phyloP scores from a whole-genome alignment of 2,113 vertebrate species.

The Dasyurus viverrinus region DNA sequence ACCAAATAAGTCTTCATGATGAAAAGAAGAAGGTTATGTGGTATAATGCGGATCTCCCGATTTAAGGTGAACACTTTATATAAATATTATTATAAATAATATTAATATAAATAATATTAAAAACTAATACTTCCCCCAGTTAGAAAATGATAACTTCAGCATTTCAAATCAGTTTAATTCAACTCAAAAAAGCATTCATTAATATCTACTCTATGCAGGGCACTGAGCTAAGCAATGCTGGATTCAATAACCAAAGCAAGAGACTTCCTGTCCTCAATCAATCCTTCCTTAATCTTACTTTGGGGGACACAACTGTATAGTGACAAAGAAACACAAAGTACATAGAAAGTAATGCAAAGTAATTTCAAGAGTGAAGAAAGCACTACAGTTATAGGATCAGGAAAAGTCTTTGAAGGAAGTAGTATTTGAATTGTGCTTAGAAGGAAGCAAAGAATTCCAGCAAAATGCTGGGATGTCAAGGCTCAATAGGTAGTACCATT shows the following conservation, averaged over 20 bases:
- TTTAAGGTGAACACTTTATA: constrained; percentile 25
- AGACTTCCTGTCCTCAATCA: background rate
- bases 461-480: background rate
- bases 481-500: too few relatives aligned
- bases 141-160: background rate
- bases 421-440: background rate
- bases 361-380: background rate
- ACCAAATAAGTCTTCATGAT: constrained; percentile 48
- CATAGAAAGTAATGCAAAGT: background rate
- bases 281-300: background rate
- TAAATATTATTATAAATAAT: too few relatives aligned
- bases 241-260: background rate
- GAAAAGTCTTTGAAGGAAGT: too few relatives aligned
- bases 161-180: background rate
- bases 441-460: background rate
- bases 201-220: background rate
- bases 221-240: background rate
- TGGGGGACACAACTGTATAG: background rate
- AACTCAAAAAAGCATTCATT: background rate
- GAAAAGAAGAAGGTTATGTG: constrained; percentile 64
- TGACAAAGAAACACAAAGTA: background rate
- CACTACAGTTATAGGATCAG: background rate
- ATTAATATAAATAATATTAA: background rate
- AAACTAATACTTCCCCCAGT: background rate
- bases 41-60: constrained; percentile 40